Evolutionary conservation across 2,888 invertebrate genomes (phyloP), one percentile per base, ranked within the genome.

Genomic region (Brachycybe producta): DNA sequence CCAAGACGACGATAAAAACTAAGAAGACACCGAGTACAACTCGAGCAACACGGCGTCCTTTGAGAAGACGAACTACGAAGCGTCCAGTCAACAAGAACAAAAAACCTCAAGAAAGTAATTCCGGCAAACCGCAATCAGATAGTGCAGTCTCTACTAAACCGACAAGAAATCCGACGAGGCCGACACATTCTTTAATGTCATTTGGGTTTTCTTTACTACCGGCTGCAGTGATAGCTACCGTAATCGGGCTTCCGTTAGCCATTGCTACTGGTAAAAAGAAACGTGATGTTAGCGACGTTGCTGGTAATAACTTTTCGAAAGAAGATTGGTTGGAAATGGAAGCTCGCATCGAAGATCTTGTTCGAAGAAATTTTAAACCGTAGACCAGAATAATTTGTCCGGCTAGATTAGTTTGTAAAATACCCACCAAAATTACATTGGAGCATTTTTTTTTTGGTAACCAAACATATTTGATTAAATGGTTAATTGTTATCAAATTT

Each of bases 201-300:
- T 42, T 42, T 23, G 49, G 49, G 11, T 32, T 21, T 8, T 23
- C 41, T 21, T 11, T 49, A 17, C 28, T 49, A 32, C 49, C 49
- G 21, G 49, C 42, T 41, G 49, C 49, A 5, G 49, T 30, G 1
- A 42, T 49, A 15, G 49, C 49, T 15, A 27, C 49, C 8, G 23
- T 42, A 23, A 49, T 49, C n/a, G 49, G 41, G 2, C 7, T 49
- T 13, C 49, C 49, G 24, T 42, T 49, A 23, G 48, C 30, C 21
- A 17, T 41, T 23, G 41, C 32, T 11, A 42, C 38, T 5, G 38
- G 26, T 24, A 49, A 28, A 19, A 49, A 49, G 26, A 36, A 36
- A n/a, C 13, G 49, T 5, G 49, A 49, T 36, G 36, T 46, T 7
- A 17, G 49, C 5, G 49, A 49, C 26, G 36, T 46, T 7, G 23